phyloP scores from a whole-genome alignment of 1,140 invertebrate genomes.

The Yoshiicerus persimilis region DNA sequence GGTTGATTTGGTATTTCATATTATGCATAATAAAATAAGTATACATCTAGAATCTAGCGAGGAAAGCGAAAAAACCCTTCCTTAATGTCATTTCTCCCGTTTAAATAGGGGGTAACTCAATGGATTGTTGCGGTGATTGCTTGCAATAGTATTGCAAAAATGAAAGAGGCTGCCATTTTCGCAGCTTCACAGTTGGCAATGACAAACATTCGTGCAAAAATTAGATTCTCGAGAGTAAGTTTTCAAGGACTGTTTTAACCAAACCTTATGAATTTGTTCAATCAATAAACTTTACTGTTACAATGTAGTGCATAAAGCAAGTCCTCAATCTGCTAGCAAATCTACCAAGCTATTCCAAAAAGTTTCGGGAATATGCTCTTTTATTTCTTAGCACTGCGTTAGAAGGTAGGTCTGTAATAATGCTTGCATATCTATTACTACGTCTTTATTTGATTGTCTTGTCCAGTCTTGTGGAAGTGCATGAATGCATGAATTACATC shows the following conservation, averaged over 20 bases:
- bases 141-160: slow-evolving; percentile 29
- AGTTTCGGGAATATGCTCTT: not conserved
- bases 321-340: not conserved
- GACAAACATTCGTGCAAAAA: not conserved
- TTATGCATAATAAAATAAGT: no score
- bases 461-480: no score
- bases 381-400: not conserved
- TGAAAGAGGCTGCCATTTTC: slow-evolving; percentile 27
- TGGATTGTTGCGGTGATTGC: slow-evolving; percentile 6
- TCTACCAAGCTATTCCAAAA: not conserved
- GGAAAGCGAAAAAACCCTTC: no score
- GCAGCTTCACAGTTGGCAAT: slow-evolving; percentile 17
- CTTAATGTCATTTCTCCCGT: not conserved
- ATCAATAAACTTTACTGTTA: not conserved
- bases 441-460: no score
- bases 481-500: no score
- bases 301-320: not conserved
- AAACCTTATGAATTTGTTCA: not conserved
- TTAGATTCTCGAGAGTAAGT: slow-evolving; percentile 20
- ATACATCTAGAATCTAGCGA: no score
- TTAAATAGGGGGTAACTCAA: slow-evolving; percentile 21
- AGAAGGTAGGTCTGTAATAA: no score
- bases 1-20: slow-evolving; percentile 27
- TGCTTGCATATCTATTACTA: no score
- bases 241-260: no score